phyloP scores from a whole-genome alignment of 1,140 invertebrate genomes.

The Nebria ingens region DNA sequence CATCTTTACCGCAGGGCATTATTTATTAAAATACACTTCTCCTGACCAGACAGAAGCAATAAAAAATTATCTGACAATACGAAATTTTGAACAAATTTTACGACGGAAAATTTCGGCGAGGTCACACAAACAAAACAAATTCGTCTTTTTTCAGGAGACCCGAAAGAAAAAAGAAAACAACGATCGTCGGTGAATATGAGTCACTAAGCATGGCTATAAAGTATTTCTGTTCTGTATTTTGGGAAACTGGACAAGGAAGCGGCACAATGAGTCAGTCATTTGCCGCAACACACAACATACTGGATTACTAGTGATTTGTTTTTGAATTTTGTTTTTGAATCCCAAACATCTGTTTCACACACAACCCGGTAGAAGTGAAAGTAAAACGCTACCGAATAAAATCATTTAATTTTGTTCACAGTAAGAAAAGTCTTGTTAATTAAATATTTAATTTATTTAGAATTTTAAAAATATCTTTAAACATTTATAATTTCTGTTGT shows the following conservation, averaged over 20 bases:
- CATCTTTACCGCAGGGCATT: too few species aligned
- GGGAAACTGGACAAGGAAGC: not conserved
- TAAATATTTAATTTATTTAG: too few species aligned
- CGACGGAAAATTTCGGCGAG: constrained; percentile 6
- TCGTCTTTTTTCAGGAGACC: constrained; percentile 7
- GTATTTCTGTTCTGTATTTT: constrained; percentile 7
- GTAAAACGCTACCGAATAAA: too few species aligned
- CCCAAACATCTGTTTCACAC: constrained; percentile 4
- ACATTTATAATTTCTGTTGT: too few species aligned
- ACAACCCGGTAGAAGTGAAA: not conserved
- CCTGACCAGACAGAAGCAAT: too few species aligned
- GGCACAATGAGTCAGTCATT: not conserved
- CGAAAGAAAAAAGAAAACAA: too few species aligned
- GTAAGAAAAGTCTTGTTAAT: too few species aligned
- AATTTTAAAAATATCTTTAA: too few species aligned
- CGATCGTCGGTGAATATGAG: not conserved
- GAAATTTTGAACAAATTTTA: not conserved
- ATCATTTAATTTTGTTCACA: too few species aligned
- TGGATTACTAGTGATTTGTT: not conserved
- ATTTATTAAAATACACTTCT: too few species aligned
- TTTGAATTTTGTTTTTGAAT: constrained; percentile 1
- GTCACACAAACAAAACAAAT: constrained; percentile 7
- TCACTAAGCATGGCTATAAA: constrained; percentile 5
- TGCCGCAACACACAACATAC: not conserved
- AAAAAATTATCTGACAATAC: too few species aligned